Conservation (phyloP, 2,797 vertebrate species). For the Catostomus latipinnis region DNA sequence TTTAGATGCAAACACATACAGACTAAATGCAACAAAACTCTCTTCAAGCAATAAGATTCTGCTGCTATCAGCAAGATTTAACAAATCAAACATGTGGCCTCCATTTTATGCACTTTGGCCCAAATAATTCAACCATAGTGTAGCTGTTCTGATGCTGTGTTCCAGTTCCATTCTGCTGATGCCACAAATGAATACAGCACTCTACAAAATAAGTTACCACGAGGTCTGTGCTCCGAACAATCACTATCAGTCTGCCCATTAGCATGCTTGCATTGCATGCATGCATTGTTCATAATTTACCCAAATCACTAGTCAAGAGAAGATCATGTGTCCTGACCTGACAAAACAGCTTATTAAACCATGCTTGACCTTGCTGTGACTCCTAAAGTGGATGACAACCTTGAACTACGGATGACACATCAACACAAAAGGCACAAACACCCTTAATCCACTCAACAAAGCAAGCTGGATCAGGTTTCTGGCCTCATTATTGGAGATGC, state of each 20-base stretch:
- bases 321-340: conserved; percentile 44
- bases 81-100: conserved; percentile 47
- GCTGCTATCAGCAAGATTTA: conserved; percentile 40
- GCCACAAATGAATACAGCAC: conserved; percentile 50
- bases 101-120: conserved; percentile 50
- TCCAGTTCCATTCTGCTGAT: conserved; percentile 61
- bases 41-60: conserved; percentile 36
- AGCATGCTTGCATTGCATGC: background rate
- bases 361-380: conserved; percentile 57
- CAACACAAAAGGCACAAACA: conserved; percentile 28
- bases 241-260: conserved; percentile 36
- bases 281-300: conserved; percentile 34
- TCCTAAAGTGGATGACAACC: conserved; percentile 60
- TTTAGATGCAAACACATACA: conserved; percentile 4
- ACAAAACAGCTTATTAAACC: conserved; percentile 54
- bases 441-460: conserved; percentile 55
- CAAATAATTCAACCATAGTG: conserved; percentile 55
- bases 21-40: conserved; percentile 13
- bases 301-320: conserved; percentile 41
- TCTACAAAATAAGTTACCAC: conserved; percentile 41
- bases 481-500: conserved; percentile 48
- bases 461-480: conserved; percentile 57
- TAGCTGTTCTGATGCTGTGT: conserved; percentile 59
- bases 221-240: conserved; percentile 30
- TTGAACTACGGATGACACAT: conserved; percentile 58